phyloP scores from a whole-genome alignment of 2,797 vertebrate species.

The Peromyscus eremicus region DNA sequence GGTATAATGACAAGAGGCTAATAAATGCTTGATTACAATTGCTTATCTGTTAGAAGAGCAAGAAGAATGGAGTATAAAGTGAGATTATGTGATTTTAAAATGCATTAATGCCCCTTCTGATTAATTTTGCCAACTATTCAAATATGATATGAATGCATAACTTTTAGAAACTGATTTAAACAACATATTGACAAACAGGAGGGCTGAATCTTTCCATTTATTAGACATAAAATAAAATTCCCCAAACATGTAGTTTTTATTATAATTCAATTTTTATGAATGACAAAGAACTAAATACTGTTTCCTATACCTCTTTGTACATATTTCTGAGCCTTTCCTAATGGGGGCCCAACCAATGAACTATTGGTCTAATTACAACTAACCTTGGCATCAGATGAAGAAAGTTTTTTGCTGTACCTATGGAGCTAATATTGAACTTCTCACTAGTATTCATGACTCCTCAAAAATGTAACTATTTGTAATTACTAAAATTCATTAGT shows the following conservation, averaged over 20 bases:
- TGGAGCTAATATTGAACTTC: background rate
- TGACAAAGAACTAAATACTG: background rate
- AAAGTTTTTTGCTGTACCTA: too few species aligned
- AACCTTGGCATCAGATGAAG: too few species aligned
- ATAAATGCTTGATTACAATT: background rate
- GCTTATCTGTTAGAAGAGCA: background rate
- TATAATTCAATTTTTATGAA: background rate
- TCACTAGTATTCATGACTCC: too few species aligned
- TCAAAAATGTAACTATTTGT: background rate
- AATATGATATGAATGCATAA: background rate
- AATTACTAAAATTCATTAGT: background rate
- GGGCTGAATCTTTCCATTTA: background rate
- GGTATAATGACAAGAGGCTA: background rate
- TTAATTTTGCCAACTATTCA: background rate
- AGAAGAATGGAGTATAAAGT: background rate
- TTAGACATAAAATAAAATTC: conserved; percentile 16
- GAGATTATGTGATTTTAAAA: background rate
- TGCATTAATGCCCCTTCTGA: background rate
- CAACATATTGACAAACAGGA: background rate
- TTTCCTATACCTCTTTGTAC: background rate
- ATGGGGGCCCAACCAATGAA: background rate
- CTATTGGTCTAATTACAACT: too few species aligned
- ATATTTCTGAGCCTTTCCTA: background rate
- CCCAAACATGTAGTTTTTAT: background rate
- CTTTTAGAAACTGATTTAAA: background rate